phyloP scores from a whole-genome alignment of 2,888 invertebrate species.

The Onthophagus sagittarius region DNA sequence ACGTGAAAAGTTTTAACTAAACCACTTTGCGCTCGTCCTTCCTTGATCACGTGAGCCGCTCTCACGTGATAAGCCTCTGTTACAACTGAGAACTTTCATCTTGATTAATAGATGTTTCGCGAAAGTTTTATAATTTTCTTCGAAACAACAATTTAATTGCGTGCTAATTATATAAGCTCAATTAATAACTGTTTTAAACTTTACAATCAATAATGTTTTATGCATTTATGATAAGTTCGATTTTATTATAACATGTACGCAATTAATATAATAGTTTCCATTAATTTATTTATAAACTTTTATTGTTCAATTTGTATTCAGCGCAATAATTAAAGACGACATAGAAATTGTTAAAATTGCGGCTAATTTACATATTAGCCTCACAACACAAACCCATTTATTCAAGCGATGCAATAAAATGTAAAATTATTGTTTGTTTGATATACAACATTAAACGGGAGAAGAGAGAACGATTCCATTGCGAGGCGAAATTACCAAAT shows the following conservation, averaged over 20 bases:
- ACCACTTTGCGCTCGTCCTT: neutral
- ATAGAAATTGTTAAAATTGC: neutral
- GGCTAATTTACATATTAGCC: neutral
- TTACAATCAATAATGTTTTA: neutral
- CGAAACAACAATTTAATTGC: neutral
- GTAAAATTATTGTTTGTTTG: neutral
- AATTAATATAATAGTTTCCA: neutral
- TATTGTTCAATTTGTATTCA: neutral
- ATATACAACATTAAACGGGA: neutral
- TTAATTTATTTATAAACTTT: neutral
- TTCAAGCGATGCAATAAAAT: neutral
- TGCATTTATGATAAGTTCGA: neutral
- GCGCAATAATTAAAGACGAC: neutral
- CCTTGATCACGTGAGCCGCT: neutral
- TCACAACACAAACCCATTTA: neutral
- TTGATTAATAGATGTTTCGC: neutral
- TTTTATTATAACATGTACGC: neutral
- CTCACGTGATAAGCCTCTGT: neutral
- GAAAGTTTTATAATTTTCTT: neutral
- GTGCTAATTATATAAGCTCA: too few species aligned
- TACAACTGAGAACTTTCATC: neutral
- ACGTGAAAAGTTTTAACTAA: neutral
- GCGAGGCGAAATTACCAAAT: neutral
- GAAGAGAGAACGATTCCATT: neutral
- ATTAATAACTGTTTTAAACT: neutral